These are phyloP conservation scores for Lobophora halterata DNA, from an alignment of 2,888 invertebrate species.

Conservation along the genomic window DNA sequence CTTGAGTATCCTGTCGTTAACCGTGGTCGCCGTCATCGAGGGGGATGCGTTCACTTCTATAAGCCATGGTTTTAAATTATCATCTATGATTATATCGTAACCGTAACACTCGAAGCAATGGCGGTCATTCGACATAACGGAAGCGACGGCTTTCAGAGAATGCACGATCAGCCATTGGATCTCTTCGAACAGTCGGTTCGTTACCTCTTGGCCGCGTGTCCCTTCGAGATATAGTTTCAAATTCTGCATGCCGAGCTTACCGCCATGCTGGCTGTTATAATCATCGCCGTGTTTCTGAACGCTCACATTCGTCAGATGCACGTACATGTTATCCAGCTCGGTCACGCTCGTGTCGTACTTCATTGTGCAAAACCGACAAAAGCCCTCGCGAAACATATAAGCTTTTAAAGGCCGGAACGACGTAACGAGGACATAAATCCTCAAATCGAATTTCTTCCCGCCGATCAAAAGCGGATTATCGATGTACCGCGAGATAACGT, in stretches of 20 bases:
- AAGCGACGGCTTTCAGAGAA: slow-evolving; percentile 93
- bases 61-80: slow-evolving; percentile 94
- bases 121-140: slow-evolving; percentile 94
- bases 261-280: slow-evolving; percentile 94
- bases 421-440: slow-evolving; percentile 94
- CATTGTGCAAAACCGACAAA: slow-evolving; percentile 96
- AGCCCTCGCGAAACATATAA: slow-evolving; percentile 94
- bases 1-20: slow-evolving; percentile 94
- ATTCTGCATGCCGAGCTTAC: slow-evolving; percentile 95
- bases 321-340: slow-evolving; percentile 94
- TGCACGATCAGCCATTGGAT: slow-evolving; percentile 94
- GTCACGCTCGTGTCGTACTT: slow-evolving; percentile 94
- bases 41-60: slow-evolving; percentile 97
- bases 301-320: slow-evolving; percentile 97
- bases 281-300: slow-evolving; percentile 97
- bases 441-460: slow-evolving; percentile 96
- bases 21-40: slow-evolving; percentile 94
- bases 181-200: slow-evolving; percentile 92
- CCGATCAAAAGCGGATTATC: slow-evolving; percentile 96
- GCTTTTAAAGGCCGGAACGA: slow-evolving; percentile 95
- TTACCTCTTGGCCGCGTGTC: slow-evolving; percentile 91
- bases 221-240: slow-evolving; percentile 93
- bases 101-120: slow-evolving; percentile 97
- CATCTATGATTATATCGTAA: slow-evolving; percentile 96
- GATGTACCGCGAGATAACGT: slow-evolving; percentile 96